Evolutionary conservation across 2,888 invertebrate genomes (phyloP).

Genomic region (Margaritifera margaritifera): DNA sequence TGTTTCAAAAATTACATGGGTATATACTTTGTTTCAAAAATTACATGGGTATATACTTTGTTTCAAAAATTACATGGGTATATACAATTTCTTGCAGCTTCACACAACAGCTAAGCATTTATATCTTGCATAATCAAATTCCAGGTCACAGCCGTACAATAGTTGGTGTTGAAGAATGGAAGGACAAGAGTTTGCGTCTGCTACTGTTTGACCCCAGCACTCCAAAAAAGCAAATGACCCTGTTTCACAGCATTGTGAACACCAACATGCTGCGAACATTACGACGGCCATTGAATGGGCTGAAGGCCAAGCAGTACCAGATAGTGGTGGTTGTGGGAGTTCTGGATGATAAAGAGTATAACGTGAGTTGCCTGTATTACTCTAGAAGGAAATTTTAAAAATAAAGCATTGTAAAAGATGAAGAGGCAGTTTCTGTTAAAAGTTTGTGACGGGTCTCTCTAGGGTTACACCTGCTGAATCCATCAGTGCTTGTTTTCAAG

Average conservation of each 20-base stretch:
- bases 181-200: slow-evolving; percentile 79
- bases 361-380: slow-evolving; percentile 31
- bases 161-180: slow-evolving; percentile 87
- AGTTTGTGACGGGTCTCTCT: too few relatives aligned
- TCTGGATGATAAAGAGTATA: slow-evolving; percentile 80
- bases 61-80: too few relatives aligned
- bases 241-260: slow-evolving; percentile 78
- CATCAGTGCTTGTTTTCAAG: too few relatives aligned
- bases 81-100: too few relatives aligned
- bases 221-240: slow-evolving; percentile 83
- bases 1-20: too few relatives aligned
- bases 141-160: slow-evolving; percentile 86
- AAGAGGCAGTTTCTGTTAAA: too few relatives aligned
- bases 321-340: slow-evolving; percentile 86
- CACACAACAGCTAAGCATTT: not conserved
- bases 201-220: slow-evolving; percentile 87
- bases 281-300: slow-evolving; percentile 83
- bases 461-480: too few relatives aligned
- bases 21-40: too few relatives aligned
- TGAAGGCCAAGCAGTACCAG: slow-evolving; percentile 90
- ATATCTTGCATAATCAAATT: not conserved
- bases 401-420: too few relatives aligned
- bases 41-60: too few relatives aligned
- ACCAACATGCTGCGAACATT: slow-evolving; percentile 80
- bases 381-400: too few relatives aligned